Conservation (phyloP, 2,888 invertebrate species). For the Calliphora vomitoria region DNA sequence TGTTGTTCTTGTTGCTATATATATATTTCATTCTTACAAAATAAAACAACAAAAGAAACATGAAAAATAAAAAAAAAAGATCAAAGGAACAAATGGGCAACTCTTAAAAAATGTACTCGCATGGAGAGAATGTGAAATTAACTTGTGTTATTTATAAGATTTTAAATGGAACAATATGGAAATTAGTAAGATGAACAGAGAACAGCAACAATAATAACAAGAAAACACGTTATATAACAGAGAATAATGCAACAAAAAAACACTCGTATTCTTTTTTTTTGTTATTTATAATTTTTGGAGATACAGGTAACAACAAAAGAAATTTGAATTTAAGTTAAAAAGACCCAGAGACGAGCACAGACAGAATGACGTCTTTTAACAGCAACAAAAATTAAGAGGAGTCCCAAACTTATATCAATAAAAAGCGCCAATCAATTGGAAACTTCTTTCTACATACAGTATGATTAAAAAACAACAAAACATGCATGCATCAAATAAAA, state of each 20-base stretch:
- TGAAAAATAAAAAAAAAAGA: conserved; percentile 19
- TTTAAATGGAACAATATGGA: conserved; percentile 68
- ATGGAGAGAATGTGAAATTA: conserved; percentile 48
- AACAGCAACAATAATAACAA: conserved; percentile 16
- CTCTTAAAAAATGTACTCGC: neutral
- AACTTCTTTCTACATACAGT: conserved; percentile 45
- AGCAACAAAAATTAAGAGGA: conserved; percentile 42
- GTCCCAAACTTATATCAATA: conserved; percentile 36
- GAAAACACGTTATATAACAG: conserved; percentile 36
- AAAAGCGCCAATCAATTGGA: conserved; percentile 72
- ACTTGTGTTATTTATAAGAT: conserved; percentile 66
- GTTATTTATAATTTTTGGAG: neutral
- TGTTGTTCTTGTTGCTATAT: conserved; percentile 2
- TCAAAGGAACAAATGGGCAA: conserved; percentile 56
- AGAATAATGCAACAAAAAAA: conserved; percentile 17
- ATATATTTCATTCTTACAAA: conserved; percentile 21
- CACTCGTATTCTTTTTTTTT: conserved; percentile 1
- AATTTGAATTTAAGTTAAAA: conserved; percentile 57
- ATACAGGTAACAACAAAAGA: conserved; percentile 54
- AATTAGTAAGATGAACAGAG: conserved; percentile 50
- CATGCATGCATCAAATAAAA: conserved; percentile 16
- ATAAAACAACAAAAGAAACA: conserved; percentile 19
- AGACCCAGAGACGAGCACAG: conserved; percentile 51
- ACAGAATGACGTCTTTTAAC: conserved; percentile 69
- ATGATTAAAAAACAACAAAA: conserved; percentile 48